Base-by-base conservation (phyloP, 2,888 invertebrate species). In the Nowickia ferox region DNA sequence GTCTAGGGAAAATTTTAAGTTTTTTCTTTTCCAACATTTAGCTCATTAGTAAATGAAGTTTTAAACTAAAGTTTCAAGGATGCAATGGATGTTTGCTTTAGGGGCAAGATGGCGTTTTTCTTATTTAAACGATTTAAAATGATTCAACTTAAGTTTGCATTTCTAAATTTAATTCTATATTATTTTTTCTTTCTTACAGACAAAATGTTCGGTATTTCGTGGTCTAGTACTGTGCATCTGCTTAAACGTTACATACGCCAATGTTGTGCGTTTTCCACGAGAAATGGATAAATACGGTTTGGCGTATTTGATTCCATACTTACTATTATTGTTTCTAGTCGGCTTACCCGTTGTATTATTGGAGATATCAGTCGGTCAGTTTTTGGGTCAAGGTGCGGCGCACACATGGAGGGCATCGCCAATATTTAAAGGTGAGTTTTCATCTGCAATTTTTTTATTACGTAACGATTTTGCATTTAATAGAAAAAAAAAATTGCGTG, bases 191-290 rank as follows among this genome's bases (percentile, higher is more conserved):
- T 84, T 38, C 74, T 91, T 90, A 2, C 89, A 93, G 93, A 92
- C 93, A 88, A 93, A 93, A 91, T 93, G 93, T 88, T 93, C 93
- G 78, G 91, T 93, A 87, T 92, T 93, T 89, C 92, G 93, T 84
- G 92, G 93, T 84, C 90, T 93, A 71, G 90, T 93, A 87, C 89
- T 93, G 85, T 93, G 93, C 89, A 89, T 93, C 88, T 93, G 93
- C 88, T 89, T 93, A 68, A 93, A 93, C 88, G 88, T 93, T 85
- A 92, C 92, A 87, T 93, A 91, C 86, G 92, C 92, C 78, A 93
- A 93, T 89, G 90, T 93, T 84, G 92, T 93, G 82, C 93, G 93
- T 85, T 93, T 93, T 89, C 93, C 93, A 84, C 90, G 93, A 68
- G 93, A 93, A 90, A 88, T 93, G 89, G 93, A 93, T 87, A 90